These are phyloP conservation scores for Heliconius erato DNA, from an alignment of 2,888 invertebrate species.

Conservation along the genomic window DNA sequence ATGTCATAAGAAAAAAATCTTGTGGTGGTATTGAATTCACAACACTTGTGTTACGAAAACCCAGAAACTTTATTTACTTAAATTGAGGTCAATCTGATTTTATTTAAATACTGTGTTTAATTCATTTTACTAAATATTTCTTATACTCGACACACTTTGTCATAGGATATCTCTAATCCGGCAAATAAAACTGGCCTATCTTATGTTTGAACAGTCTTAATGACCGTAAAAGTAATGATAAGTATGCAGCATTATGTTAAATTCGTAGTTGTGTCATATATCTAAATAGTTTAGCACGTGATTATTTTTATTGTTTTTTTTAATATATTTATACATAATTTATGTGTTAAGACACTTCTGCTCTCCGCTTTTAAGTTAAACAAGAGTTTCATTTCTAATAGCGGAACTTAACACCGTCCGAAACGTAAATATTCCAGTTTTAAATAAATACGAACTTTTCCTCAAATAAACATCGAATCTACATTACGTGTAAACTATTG, in stretches of 20 bases:
- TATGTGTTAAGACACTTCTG: too few species aligned
- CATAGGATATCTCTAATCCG: conserved; percentile 18
- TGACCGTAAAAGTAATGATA: background rate
- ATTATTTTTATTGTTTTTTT: background rate
- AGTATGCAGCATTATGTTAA: conserved; percentile 1
- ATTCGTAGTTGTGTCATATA: background rate
- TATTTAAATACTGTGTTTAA: background rate
- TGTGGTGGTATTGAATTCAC: too few species aligned
- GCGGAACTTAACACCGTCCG: background rate
- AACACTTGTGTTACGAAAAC: too few species aligned
- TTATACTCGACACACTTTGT: conserved; percentile 13
- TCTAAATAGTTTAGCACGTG: background rate
- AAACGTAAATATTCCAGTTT: background rate
- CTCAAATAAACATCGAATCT: background rate
- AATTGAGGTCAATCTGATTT: too few species aligned
- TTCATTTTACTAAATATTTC: background rate
- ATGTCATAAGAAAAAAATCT: too few species aligned
- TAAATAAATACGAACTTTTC: background rate
- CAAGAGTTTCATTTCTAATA: background rate
- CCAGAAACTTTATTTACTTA: too few species aligned
- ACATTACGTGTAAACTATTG: background rate
- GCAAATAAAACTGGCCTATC: conserved; percentile 14
- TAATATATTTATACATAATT: background rate
- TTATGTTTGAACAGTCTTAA: conserved; percentile 9
- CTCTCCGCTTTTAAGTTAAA: too few species aligned